A percentile compares a stretch with the other conserved stretches of the same genome.
Conservation (phyloP, 2,113 vertebrate species). For the Malurus melanocephalus region DNA sequence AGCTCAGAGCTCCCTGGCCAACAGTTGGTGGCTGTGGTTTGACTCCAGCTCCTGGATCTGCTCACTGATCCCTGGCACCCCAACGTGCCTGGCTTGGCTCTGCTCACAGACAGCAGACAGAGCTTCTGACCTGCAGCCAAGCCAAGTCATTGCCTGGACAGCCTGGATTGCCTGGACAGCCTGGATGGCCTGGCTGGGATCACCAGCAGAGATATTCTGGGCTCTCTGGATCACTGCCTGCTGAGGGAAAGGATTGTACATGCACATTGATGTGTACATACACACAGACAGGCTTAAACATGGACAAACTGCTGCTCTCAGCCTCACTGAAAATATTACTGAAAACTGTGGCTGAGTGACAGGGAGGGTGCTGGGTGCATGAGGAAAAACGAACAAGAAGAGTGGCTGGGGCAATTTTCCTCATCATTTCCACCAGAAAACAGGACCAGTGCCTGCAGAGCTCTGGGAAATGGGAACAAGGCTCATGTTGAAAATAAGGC, state of each 20-base stretch:
- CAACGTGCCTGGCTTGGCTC: background rate
- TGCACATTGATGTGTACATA: fast-evolving
- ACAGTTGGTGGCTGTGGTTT: background rate
- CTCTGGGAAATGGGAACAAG: background rate
- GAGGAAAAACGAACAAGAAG: background rate
- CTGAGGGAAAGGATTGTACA: background rate
- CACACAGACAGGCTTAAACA: background rate
- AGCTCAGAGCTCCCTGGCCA: background rate
- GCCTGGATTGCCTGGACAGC: background rate
- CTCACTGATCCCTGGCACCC: background rate
- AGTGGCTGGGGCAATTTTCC: background rate
- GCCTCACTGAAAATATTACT: background rate
- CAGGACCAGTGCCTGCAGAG: background rate
- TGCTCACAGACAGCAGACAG: background rate
- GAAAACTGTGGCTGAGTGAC: background rate
- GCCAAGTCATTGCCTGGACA: background rate
- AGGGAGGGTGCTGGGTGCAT: background rate
- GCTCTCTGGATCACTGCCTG: background rate
- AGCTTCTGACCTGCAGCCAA: background rate
- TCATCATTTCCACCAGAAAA: background rate
- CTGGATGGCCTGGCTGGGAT: background rate
- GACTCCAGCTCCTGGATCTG: background rate
- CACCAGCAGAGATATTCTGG: background rate
- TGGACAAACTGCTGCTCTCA: background rate
- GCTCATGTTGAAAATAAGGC: background rate